Base-by-base conservation (phyloP, 2,797 vertebrate genomes). In the Apodemus agrarius region DNA sequence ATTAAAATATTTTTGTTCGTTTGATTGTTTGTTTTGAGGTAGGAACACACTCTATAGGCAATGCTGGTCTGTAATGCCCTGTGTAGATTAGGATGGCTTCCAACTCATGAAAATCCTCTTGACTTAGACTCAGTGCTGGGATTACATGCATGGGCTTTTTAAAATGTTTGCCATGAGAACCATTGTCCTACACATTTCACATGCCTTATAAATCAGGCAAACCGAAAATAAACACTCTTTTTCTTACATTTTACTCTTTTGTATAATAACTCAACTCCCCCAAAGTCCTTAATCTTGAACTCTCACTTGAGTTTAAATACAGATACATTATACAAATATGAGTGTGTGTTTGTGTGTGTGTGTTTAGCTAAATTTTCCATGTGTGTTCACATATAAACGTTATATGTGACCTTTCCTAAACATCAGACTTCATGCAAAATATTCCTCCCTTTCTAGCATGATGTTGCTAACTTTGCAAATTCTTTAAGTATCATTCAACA, bases 391-490 rank as follows among this genome's bases (percentile, higher is more conserved):
- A 9, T 72, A 37, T 37, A 72, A 72, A 37, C 7, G n/a, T 72
- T 72, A 75, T 37, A 74, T 63, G 24, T 79, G 59, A 86, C 59
- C 24, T 57, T 88, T 94, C 84, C 88, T 93, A 78, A 65, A 82
- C 29, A 59, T 67, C 37, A 92, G 49, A 90, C 13, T 95, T 94
- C 67, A 46, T 29, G 54, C 43, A 91, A 81, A 31, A 85, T 72
- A 37, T 63, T 67, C 12, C 40, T 34, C 24, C 88, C 34, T 95
- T 90, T 72, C n/a, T 81, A 43, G 26, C 12, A 52, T 76, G 52
- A 3, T 31, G 37, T 84, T 90, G 22, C 78, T 86, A 84, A 81
- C n/a, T 69, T 81, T n/a, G 24, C 78, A 88, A 86, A 94, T 13
- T 85, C 40, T 84, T 75, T 1, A 31, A 26, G 59, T 90, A 69